A percentile compares a stretch with the other conserved stretches of the same genome.
Conservation (phyloP, 2,888 invertebrate species). For the Ischnura elegans region DNA sequence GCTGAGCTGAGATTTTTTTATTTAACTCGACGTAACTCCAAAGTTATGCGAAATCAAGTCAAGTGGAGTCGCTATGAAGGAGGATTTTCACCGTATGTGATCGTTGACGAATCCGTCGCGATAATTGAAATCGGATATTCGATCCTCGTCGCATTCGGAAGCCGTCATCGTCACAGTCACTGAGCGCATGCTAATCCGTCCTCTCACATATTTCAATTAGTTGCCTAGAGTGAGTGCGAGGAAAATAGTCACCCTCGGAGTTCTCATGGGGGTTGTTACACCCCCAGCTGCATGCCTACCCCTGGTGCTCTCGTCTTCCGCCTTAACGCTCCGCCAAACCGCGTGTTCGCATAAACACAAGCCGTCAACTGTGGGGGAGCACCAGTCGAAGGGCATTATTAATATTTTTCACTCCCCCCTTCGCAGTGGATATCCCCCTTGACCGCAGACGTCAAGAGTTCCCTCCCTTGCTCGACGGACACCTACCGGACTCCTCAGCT, state of each 20-base stretch:
- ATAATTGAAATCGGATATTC: no score
- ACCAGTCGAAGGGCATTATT: not conserved
- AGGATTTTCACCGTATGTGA: no score
- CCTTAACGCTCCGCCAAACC: not conserved
- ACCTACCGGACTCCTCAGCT: not conserved
- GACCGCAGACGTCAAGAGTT: not conserved
- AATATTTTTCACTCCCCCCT: not conserved
- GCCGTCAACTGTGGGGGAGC: not conserved
- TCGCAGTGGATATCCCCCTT: not conserved
- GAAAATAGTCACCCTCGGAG: no score
- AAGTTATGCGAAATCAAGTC: no score
- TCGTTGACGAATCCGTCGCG: no score
- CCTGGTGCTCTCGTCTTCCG: not conserved
- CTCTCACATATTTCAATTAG: constrained; percentile 18
- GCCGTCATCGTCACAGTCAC: not conserved
- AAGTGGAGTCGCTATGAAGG: no score
- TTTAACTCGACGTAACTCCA: no score
- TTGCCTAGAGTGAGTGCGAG: not conserved
- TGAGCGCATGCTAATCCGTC: not conserved
- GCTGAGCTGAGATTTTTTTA: no score
- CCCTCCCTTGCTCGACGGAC: not conserved
- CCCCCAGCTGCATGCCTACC: not conserved
- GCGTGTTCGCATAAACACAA: not conserved
- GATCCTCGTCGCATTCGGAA: not conserved
- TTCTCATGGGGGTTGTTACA: not conserved